Evolutionary conservation across 2,797 vertebrate species (phyloP).

Genomic region (Erpetoichthys calabaricus): DNA sequence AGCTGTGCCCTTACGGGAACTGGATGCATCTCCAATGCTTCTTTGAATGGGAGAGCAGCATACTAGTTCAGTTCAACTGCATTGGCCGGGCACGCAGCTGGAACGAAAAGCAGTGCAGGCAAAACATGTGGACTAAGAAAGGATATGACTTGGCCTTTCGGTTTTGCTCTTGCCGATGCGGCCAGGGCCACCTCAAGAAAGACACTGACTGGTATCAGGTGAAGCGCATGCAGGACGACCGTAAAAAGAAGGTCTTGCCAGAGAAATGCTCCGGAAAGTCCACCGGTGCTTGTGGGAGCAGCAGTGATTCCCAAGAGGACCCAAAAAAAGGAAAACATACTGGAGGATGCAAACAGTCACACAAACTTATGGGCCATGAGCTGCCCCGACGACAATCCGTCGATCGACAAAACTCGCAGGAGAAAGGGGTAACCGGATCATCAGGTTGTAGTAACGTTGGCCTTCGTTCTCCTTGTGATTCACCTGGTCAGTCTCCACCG

Average conservation of each 20-base stretch:
- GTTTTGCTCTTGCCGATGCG: constrained; percentile 94
- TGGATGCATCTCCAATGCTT: constrained; percentile 99
- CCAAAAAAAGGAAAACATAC: constrained; percentile 64
- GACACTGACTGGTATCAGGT: constrained; percentile 98
- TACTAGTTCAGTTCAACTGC: constrained; percentile 95
- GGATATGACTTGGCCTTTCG: constrained; percentile 94
- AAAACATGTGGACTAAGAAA: constrained; percentile 99
- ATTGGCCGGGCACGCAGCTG: constrained; percentile 91
- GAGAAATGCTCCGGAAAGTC: constrained; percentile 64
- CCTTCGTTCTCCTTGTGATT: constrained; percentile 70
- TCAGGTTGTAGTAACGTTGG: constrained; percentile 34
- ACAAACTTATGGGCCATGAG: constrained; percentile 70
- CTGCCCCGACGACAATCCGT: constrained; percentile 73
- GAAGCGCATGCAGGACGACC: constrained; percentile 83
- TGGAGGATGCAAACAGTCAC: constrained; percentile 49
- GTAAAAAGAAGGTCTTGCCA: constrained; percentile 71
- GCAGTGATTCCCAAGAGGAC: constrained; percentile 59
- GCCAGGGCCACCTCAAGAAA: constrained; percentile 92
- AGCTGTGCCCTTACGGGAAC: constrained; percentile 77
- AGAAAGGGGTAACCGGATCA: constrained; percentile 44
- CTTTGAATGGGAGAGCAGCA: constrained; percentile 98
- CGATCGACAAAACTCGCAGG: constrained; percentile 85
- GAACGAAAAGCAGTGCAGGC: constrained; percentile 97
- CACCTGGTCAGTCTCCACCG: constrained; percentile 80
- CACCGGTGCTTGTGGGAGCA: constrained; percentile 21